Evolutionary conservation across 2,888 invertebrate genomes (phyloP).

Genomic region (Deilephila porcellus): DNA sequence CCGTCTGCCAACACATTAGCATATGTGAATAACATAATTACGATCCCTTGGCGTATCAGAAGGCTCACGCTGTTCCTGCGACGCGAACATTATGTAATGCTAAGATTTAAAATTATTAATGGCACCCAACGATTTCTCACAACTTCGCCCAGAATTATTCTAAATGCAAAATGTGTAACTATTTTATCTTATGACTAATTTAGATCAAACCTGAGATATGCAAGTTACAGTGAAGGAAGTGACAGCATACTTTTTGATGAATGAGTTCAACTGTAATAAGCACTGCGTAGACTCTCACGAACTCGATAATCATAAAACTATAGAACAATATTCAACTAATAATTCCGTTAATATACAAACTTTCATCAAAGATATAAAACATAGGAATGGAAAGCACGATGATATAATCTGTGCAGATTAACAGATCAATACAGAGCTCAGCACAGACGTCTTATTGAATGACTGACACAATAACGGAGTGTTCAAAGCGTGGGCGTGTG

Average conservation of each 20-base stretch:
- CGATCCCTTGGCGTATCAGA: conserved; percentile 12
- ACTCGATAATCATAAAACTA: neutral
- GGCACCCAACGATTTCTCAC: neutral
- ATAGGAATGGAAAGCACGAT: conserved; percentile 24
- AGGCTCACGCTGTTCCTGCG: neutral
- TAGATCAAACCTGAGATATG: neutral
- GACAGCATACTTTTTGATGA: neutral
- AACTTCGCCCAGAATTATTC: neutral
- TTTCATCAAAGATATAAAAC: neutral
- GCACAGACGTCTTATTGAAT: conserved; percentile 43
- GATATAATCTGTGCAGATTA: conserved; percentile 41
- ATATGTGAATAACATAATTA: conserved; percentile 29
- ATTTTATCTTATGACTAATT: neutral
- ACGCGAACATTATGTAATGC: conserved; percentile 9
- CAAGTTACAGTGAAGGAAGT: neutral
- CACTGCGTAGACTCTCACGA: too few species aligned
- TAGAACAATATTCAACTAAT: too few species aligned
- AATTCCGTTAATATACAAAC: neutral
- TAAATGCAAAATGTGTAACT: neutral
- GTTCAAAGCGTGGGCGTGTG: conserved; percentile 33
- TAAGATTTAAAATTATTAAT: conserved; percentile 9
- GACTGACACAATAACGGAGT: conserved; percentile 44
- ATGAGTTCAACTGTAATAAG: neutral
- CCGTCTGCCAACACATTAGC: conserved; percentile 31
- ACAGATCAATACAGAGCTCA: conserved; percentile 37